Conservation (phyloP, 2,113 vertebrate species). For the Phylloscopus trochiloides region DNA sequence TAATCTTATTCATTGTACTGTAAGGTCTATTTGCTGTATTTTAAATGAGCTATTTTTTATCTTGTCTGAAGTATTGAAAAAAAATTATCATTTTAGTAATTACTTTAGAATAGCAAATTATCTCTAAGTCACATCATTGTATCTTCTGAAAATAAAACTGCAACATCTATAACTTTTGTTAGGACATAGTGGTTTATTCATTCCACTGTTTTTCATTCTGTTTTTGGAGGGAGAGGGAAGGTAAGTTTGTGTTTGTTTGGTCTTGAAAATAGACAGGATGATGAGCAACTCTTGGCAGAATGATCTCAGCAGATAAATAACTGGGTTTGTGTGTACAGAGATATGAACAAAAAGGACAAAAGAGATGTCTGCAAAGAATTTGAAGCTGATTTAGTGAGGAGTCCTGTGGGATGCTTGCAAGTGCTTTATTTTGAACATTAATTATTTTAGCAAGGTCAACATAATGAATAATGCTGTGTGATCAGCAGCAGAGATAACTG, state of each 20-base stretch:
- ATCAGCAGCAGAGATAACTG: background rate
- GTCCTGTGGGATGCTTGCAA: background rate
- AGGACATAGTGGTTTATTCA: background rate
- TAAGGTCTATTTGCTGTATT: background rate
- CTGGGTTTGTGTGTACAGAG: background rate
- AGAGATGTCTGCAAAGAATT: background rate
- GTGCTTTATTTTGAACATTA: background rate
- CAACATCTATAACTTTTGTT: background rate
- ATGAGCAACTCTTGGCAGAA: background rate
- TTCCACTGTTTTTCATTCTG: background rate
- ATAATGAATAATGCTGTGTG: background rate
- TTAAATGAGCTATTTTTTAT: conserved; percentile 10
- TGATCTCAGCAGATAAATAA: background rate
- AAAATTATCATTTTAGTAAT: background rate
- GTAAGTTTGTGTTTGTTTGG: background rate
- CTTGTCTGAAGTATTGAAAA: conserved; percentile 20
- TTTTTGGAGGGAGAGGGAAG: background rate
- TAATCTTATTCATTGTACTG: background rate
- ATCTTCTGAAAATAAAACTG: conserved; percentile 12
- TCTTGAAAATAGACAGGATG: background rate
- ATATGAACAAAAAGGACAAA: background rate
- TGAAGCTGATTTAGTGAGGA: background rate
- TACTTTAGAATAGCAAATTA: conserved; percentile 13
- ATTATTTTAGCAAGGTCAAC: background rate
- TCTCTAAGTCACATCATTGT: background rate